These are phyloP conservation scores for Aulostomus chinensis DNA, from an alignment of 2,797 vertebrate genomes.

Conservation along the genomic window DNA sequence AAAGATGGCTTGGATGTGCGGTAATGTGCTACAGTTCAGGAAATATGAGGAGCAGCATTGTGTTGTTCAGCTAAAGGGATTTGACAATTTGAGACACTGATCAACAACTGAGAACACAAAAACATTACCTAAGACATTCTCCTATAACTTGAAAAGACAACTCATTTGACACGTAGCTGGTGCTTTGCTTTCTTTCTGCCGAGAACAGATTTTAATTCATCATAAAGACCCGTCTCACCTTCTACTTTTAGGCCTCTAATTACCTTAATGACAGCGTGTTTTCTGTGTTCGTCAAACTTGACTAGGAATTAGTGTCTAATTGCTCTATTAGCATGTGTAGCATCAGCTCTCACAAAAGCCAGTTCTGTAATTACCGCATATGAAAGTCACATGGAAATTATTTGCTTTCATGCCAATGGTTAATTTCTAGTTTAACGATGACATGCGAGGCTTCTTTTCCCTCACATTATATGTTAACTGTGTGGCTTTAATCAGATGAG, in stretches of 20 bases:
- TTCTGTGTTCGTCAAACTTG: slow-evolving; percentile 69
- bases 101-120: no score
- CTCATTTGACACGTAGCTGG: no score
- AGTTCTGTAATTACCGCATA: slow-evolving; percentile 64
- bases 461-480: slow-evolving; percentile 40
- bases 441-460: slow-evolving; percentile 9
- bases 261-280: slow-evolving; percentile 73
- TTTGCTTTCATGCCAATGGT: slow-evolving; percentile 59
- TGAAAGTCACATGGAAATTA: slow-evolving; percentile 62
- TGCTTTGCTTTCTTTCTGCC: no score
- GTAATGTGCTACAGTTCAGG: no score
- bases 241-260: slow-evolving; percentile 51
- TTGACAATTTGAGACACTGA: no score
- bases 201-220: no score
- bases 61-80: no score
- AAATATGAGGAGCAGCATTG: no score
- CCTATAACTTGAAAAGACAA: no score
- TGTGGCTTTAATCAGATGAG: slow-evolving; percentile 40
- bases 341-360: slow-evolving; percentile 62
- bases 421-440: slow-evolving; percentile 62
- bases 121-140: no score
- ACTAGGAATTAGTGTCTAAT: slow-evolving; percentile 72
- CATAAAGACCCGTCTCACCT: slow-evolving; percentile 6
- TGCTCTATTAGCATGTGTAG: slow-evolving; percentile 68
- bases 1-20: no score